Conservation (phyloP, 2,113 vertebrate genomes). For the Seriola rivoliana region DNA sequence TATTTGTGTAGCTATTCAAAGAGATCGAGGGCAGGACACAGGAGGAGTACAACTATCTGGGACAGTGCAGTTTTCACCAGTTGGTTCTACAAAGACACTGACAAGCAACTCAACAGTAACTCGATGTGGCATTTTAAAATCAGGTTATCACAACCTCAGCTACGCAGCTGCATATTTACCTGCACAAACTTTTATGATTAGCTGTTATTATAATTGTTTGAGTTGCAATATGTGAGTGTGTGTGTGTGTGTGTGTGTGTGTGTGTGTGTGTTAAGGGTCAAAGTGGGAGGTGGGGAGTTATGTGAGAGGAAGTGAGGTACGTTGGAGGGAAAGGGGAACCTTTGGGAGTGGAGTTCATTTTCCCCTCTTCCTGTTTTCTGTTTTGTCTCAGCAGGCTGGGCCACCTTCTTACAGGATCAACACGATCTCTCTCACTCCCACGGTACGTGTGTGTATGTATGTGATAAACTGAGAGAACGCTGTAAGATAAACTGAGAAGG, state of each 20-base stretch:
- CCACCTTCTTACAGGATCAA: constrained; percentile 31
- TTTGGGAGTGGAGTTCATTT: constrained; percentile 63
- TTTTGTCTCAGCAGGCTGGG: constrained; percentile 49
- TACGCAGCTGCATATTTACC: neutral
- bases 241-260: constrained; percentile 15
- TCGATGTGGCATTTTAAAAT: constrained; percentile 6
- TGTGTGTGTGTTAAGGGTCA: constrained; percentile 18
- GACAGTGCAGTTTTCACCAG: constrained; percentile 50
- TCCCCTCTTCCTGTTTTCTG: constrained; percentile 75
- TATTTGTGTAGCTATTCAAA: constrained; percentile 40
- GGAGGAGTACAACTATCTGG: constrained; percentile 64
- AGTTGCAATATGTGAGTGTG: constrained; percentile 3
- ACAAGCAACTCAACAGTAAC: constrained; percentile 14
- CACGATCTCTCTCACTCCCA: constrained; percentile 26
- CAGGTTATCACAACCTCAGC: neutral
- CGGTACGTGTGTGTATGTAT: neutral
- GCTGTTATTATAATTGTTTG: neutral
- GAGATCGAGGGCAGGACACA: constrained; percentile 68
- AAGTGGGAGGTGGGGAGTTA: constrained; percentile 23
- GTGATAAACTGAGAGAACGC: constrained; percentile 6
- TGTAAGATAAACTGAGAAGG: constrained; percentile 17
- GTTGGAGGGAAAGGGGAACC: constrained; percentile 46
- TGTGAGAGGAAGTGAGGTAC: constrained; percentile 74
- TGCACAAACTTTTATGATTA: neutral
- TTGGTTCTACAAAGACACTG: constrained; percentile 29